These are phyloP conservation scores for Volucella inflata DNA, from an alignment of 2,888 invertebrate genomes.

Conservation along the genomic window DNA sequence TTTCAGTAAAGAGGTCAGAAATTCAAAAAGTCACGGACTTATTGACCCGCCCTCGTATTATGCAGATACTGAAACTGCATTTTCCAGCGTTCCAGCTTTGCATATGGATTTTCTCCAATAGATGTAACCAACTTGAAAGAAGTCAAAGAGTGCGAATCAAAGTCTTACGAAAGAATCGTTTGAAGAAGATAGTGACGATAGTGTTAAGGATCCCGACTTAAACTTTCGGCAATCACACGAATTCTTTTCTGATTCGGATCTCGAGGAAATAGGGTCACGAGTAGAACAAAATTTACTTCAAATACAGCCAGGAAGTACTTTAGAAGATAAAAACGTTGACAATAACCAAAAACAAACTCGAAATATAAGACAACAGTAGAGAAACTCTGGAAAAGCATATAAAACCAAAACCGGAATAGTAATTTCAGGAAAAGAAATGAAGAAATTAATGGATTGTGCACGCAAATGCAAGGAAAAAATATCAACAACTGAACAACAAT, in stretches of 20 bases:
- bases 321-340: background rate
- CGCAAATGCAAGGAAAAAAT: constrained; percentile 15
- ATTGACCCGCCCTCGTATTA: too few species aligned
- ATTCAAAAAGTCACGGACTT: too few species aligned
- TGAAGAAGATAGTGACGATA: constrained; percentile 22
- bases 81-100: too few species aligned
- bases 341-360: constrained; percentile 13
- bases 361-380: background rate
- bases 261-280: background rate
- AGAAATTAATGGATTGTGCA: background rate
- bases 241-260: too few species aligned
- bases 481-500: background rate
- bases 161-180: too few species aligned
- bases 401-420: constrained; percentile 5
- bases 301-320: constrained; percentile 2
- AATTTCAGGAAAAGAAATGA: background rate
- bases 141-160: too few species aligned
- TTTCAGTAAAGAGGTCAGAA: too few species aligned
- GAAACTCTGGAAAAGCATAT: constrained; percentile 12
- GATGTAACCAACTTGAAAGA: too few species aligned
- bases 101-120: too few species aligned
- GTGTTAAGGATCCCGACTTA: constrained; percentile 14
- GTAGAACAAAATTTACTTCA: background rate
- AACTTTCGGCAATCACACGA: too few species aligned
- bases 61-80: too few species aligned